Evolutionary conservation across 2,888 invertebrate genomes (phyloP).

Genomic region (Tholera decimalis): DNA sequence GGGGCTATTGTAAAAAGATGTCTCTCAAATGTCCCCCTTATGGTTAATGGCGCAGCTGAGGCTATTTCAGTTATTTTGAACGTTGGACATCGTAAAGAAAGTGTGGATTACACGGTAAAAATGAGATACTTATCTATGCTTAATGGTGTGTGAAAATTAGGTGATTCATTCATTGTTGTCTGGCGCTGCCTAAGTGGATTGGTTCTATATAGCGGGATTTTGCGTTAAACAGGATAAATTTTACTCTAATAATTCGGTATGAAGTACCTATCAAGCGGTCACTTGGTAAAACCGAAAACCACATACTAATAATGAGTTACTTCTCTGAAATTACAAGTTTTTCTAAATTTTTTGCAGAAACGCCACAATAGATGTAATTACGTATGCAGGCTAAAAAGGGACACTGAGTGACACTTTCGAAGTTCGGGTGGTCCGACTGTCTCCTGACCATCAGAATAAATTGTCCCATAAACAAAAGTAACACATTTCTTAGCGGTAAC

Average conservation of each 20-base stretch:
- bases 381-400: slow-evolving; percentile 42
- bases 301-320: slow-evolving; percentile 2
- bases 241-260: neutral
- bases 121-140: slow-evolving; percentile 55
- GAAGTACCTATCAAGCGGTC: neutral
- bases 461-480: slow-evolving; percentile 68
- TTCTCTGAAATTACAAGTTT: neutral
- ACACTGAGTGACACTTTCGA: slow-evolving; percentile 31
- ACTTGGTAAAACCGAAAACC: neutral
- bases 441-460: slow-evolving; percentile 68
- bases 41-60: slow-evolving; percentile 87
- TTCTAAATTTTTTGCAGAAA: neutral
- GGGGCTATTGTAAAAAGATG: slow-evolving; percentile 88
- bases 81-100: slow-evolving; percentile 70
- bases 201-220: slow-evolving; percentile 6
- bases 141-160: slow-evolving; percentile 60
- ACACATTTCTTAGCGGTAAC: slow-evolving; percentile 69
- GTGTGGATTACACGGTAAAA: slow-evolving; percentile 77
- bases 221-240: neutral
- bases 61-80: slow-evolving; percentile 66
- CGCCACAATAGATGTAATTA: slow-evolving; percentile 40
- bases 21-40: slow-evolving; percentile 84
- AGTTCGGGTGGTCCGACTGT: slow-evolving; percentile 60
- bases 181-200: slow-evolving; percentile 20
- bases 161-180: slow-evolving; percentile 14